Evolutionary conservation across 2,888 invertebrate genomes (phyloP).

Genomic region (Creontiades dilutus): DNA sequence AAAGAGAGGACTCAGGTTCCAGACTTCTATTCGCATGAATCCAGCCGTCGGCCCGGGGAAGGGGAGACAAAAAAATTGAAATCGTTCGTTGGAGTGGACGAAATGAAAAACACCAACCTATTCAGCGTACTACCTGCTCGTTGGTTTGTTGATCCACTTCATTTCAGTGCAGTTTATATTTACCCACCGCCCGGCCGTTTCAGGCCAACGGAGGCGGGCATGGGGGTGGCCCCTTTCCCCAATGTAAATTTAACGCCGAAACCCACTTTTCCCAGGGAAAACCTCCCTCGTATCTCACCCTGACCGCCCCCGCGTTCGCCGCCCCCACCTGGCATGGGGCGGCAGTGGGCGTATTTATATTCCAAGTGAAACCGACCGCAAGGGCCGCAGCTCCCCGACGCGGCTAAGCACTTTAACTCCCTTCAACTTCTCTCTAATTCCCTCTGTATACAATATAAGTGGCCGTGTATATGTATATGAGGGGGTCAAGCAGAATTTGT

Average conservation of each 20-base stretch:
- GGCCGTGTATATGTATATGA: conserved; percentile 30
- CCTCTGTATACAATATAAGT: conserved; percentile 34
- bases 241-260: conserved; percentile 48
- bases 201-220: background rate
- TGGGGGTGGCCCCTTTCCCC: background rate
- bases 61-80: background rate
- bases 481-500: conserved; percentile 1
- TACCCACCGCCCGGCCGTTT: conserved; percentile 19
- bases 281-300: conserved; percentile 40
- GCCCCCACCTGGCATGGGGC: background rate
- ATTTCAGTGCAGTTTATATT: conserved; percentile 47
- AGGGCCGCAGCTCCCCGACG: conserved; percentile 10
- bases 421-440: conserved; percentile 32
- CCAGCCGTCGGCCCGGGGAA: background rate
- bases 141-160: conserved; percentile 44
- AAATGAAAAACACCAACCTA: background rate
- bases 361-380: conserved; percentile 42
- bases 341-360: conserved; percentile 7
- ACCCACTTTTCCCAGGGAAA: conserved; percentile 45
- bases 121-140: conserved; percentile 11
- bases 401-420: conserved; percentile 34
- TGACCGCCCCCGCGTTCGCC: background rate
- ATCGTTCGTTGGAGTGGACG: background rate
- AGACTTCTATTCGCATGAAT: background rate
- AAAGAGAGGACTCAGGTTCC: background rate